These are phyloP conservation scores for Polypedilum pembai DNA, from an alignment of 1,140 invertebrate species.

Conservation along the genomic window DNA sequence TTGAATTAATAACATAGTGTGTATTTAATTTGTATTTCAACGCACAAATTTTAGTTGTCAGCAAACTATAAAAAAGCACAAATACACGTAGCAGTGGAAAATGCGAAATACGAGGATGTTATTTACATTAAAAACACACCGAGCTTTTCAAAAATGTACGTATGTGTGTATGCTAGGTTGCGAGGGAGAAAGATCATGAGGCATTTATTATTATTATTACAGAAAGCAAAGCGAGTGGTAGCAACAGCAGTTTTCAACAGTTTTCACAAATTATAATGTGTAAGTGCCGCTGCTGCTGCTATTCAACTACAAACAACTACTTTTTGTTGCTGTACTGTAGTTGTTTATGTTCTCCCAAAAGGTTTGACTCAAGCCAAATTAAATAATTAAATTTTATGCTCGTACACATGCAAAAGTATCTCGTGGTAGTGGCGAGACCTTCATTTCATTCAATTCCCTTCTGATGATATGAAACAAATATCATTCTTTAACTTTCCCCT, in stretches of 20 bases:
- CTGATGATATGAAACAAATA: not conserved
- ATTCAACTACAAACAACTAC: not conserved
- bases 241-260: constrained; percentile 10
- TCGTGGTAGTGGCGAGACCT: not conserved
- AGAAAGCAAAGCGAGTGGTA: not conserved
- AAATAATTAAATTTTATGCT: constrained; percentile 20
- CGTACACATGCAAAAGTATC: not conserved
- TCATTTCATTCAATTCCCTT: not conserved
- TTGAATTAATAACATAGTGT: too few species aligned
- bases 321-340: not conserved
- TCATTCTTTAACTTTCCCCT: constrained; percentile 10
- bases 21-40: too few species aligned
- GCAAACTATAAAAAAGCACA: too few species aligned
- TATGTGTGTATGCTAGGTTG: too few species aligned
- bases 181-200: too few species aligned
- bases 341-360: constrained; percentile 15
- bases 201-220: not conserved
- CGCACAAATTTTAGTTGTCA: too few species aligned
- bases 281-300: not conserved
- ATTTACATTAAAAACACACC: too few species aligned
- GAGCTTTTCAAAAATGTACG: too few species aligned
- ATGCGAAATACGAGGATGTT: too few species aligned
- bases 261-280: not conserved
- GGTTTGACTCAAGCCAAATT: not conserved
- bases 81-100: too few species aligned